A percentile compares a stretch with the other conserved stretches of the same genome.
Evolutionary conservation across 64 coral and sea anemone species (phyloP).

Genomic region (Pocillopora verrucosa): DNA sequence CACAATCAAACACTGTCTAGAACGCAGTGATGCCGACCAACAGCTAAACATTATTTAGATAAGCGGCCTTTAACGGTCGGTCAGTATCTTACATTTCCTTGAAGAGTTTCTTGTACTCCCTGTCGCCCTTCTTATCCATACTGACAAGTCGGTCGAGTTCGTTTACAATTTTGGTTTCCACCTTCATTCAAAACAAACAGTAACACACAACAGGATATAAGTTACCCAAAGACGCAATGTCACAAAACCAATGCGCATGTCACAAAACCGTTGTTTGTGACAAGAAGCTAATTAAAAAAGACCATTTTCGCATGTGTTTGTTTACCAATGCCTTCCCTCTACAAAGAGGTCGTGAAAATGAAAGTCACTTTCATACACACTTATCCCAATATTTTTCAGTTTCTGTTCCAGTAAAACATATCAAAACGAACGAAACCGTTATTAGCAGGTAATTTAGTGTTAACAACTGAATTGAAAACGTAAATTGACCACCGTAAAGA

Average conservation of each 20-base stretch:
- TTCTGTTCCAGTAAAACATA: background rate
- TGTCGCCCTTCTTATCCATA: conserved; percentile 76
- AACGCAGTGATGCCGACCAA: too few relatives aligned
- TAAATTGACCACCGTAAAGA: too few relatives aligned
- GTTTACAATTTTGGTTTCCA: conserved; percentile 92
- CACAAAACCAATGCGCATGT: background rate
- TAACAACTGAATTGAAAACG: too few relatives aligned
- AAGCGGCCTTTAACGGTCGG: background rate
- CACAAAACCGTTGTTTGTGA: too few relatives aligned
- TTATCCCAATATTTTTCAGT: background rate
- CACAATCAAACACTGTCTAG: too few relatives aligned
- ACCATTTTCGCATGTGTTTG: too few relatives aligned
- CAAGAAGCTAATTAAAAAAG: too few relatives aligned
- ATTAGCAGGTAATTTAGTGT: background rate
- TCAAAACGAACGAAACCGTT: background rate
- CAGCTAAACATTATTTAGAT: too few relatives aligned
- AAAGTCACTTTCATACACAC: background rate
- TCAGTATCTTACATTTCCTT: conserved; percentile 71
- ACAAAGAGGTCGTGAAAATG: background rate
- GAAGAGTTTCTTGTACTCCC: conserved; percentile 91
- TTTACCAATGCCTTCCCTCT: too few relatives aligned
- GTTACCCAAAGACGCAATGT: background rate
- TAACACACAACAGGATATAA: background rate
- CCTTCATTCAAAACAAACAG: conserved; percentile 24
- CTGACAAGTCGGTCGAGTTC: conserved; percentile 84